Base-by-base conservation (phyloP, 2,888 invertebrate genomes). In the Drosophila anomelani region DNA sequence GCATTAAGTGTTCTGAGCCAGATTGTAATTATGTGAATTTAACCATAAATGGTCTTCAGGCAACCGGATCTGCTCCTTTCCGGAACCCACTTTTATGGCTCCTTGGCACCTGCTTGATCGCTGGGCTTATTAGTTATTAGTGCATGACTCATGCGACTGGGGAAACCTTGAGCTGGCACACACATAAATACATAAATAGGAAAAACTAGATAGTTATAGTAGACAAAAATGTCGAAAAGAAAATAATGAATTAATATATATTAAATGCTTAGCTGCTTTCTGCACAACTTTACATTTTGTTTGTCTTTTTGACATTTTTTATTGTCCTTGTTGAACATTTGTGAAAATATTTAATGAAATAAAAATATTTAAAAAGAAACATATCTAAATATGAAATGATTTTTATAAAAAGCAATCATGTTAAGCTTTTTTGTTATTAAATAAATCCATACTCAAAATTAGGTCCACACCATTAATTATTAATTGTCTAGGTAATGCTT, bases 1-100 rank as follows among this genome's bases (percentile, higher is more conserved):
- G 55, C 43, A 9, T 29, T 3, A 15, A 7, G 29, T 56, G 55
- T 13, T 1, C 1, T 20, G 0, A 15, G 1, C 6, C 29, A 10
- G 55, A 56, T 20, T 56, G 55, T 20, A 56, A 56, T 20, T n/a
- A 43, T 29, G 44, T 56, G 13, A 44, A 43, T 9, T 5, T 43
- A 13, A 29, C 43, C 15, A 10, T 10, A 29, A n/a, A 56, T 43
- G 55, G 43, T 2, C 15, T 56, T 17, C 43, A 43, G 17, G 10
- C 2, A 0, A 13, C 1, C 0, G 55, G 55, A 41, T 26, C 15
- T 17, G 13, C 6, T 29, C 1, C 4, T 12, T 3, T 15, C 13
- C n/a, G 5, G 2, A 13, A 13, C 13, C 15, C 39, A 3, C 3
- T 29, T 13, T 0, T 29, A 20, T 13, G 36, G 20, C 20, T 34